Base-by-base conservation (phyloP, 2,797 vertebrate species). In the Apogon talboti region DNA sequence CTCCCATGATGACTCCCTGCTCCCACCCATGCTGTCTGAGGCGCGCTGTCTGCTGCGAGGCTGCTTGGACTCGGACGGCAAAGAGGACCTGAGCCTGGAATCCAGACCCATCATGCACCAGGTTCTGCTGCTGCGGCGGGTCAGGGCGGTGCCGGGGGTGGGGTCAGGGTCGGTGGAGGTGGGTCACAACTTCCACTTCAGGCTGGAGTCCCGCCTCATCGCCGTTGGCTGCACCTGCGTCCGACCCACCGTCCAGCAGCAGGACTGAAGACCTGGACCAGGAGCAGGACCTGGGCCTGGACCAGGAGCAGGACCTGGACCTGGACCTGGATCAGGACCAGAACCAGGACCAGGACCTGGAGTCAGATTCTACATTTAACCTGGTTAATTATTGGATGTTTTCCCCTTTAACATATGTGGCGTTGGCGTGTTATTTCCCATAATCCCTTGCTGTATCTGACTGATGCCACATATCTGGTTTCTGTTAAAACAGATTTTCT, bases 181-280 rank as follows among this genome's bases (percentile, higher is more conserved):
- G 0, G 35, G 6, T 0, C 14, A 11, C 0, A 55, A 6, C 44
- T 90, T 92, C 67, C 58, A 80, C 62, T 93, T 78, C 71, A 86
- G 69, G 21, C 78, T 94, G 70, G 91, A 93, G 77, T 65, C 81
- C 40, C 90, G 84, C 78, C 71, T 86, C 14, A 42, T 94, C 0
- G 55, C 91, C 0, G 93, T 95, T 63, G 94, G 94, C 53, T 95
- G 94, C 75, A 95, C 94, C n/a, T 95, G 94, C 2, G 77, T 95
- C 43, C 78, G 73, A 2, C 89, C 86, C 3, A 10, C 38, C 14
- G 48, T 92, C 21, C 33, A 21, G 3, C 42, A 63, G 0, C 88
- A 92, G 13, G 14, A 74, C 0, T 80, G 53, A 85, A 13, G 43
- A 61, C 3, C 43, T 6, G 13, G 41, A 12, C 4, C 38, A 4